Conservation (phyloP, 2,113 vertebrate species). For the Aleadryas rufinucha region DNA sequence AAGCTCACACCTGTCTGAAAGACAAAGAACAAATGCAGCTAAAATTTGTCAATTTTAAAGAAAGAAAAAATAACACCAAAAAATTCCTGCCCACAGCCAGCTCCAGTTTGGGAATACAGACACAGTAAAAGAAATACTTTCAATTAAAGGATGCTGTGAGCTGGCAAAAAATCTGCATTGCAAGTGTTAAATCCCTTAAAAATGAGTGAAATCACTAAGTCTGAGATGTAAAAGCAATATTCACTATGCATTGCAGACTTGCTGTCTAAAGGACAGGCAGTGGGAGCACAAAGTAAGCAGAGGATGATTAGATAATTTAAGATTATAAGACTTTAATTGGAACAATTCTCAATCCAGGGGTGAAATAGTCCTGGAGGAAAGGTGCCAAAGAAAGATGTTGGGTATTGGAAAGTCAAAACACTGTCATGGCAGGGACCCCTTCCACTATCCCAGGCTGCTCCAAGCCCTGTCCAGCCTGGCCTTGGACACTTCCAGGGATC, state of each 20-base stretch:
- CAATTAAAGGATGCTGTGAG: not conserved
- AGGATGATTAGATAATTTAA: not conserved
- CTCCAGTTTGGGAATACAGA: not conserved
- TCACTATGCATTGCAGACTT: accelerated
- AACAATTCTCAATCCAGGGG: not conserved
- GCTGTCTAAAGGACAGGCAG: not conserved
- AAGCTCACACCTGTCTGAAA: not conserved
- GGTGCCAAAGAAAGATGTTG: accelerated
- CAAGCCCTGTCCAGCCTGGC: not conserved
- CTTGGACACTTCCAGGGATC: not conserved
- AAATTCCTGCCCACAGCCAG: not conserved
- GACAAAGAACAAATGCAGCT: not conserved
- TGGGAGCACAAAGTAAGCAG: not conserved
- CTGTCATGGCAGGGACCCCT: not conserved
- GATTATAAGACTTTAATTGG: not conserved
- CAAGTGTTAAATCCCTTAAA: not conserved
- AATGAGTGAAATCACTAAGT: not conserved
- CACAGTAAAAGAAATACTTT: not conserved
- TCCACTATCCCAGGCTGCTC: accelerated
- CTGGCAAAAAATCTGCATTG: not conserved
- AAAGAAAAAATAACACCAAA: not conserved
- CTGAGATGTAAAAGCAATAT: not conserved
- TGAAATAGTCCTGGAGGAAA: not conserved
- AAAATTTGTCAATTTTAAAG: not conserved
- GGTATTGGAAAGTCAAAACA: not conserved